Conservation (phyloP, 2,888 invertebrate species). For the Melinaea marsaeus region DNA sequence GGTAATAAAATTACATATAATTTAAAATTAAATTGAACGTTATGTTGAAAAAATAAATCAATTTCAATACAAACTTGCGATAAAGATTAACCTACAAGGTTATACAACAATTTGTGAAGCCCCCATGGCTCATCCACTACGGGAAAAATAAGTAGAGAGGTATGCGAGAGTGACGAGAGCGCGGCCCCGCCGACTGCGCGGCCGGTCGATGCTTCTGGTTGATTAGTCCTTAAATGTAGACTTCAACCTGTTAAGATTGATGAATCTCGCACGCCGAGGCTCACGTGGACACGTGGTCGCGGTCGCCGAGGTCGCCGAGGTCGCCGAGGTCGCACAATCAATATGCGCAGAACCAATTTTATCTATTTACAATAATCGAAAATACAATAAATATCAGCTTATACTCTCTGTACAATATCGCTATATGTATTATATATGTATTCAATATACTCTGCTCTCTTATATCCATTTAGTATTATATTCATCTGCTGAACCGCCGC, state of each 20-base stretch:
- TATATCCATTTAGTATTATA: slow-evolving; percentile 30
- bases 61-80: slow-evolving; percentile 13
- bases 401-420: slow-evolving; percentile 68
- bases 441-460: slow-evolving; percentile 51
- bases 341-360: slow-evolving; percentile 41
- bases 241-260: neutral
- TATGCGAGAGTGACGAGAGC: neutral
- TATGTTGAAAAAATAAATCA: slow-evolving; percentile 48
- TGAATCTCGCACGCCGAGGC: no score
- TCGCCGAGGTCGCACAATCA: slow-evolving; percentile 15
- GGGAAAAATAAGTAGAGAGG: neutral
- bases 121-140: slow-evolving; percentile 11
- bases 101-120: slow-evolving; percentile 52
- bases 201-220: no score
- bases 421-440: slow-evolving; percentile 38
- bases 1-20: slow-evolving; percentile 60
- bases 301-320: neutral
- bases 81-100: slow-evolving; percentile 34
- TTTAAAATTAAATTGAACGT: slow-evolving; percentile 57
- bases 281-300: no score
- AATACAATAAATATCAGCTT: slow-evolving; percentile 65
- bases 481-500: neutral
- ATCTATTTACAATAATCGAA: slow-evolving; percentile 56
- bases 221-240: neutral
- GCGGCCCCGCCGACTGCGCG: no score